These are phyloP conservation scores for Xestia xanthographa DNA, from an alignment of 2,888 invertebrate genomes.

Conservation along the genomic window DNA sequence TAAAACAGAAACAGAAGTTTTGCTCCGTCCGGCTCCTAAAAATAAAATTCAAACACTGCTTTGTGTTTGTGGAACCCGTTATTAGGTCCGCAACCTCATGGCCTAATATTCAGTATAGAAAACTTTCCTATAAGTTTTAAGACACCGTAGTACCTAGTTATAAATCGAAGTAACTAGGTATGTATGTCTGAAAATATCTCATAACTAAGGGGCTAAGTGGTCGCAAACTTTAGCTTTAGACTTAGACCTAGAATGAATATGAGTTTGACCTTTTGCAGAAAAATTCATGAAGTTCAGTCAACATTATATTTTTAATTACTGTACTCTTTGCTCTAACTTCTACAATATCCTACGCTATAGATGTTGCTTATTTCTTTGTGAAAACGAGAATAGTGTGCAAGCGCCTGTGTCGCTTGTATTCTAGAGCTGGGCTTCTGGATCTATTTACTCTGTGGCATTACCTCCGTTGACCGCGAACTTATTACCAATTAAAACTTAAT, in stretches of 20 bases:
- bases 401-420: background rate
- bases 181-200: background rate
- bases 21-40: background rate
- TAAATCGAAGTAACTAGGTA: background rate
- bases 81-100: background rate
- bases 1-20: constrained; percentile 9
- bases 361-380: background rate
- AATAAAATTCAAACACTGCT: background rate
- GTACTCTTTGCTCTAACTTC: background rate
- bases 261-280: background rate
- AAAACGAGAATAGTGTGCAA: background rate
- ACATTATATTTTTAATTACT: background rate
- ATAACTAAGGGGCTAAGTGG: background rate
- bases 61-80: background rate
- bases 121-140: background rate
- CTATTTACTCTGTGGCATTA: constrained; percentile 9
- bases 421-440: background rate
- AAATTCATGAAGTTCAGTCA: background rate
- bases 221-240: background rate
- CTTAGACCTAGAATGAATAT: background rate
- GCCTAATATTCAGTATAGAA: background rate
- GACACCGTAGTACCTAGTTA: background rate
- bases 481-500: constrained; percentile 63
- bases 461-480: constrained; percentile 55
- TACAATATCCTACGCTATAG: background rate